A percentile compares a stretch with the other conserved stretches of the same genome.
Conservation (phyloP, 2,113 vertebrate species). For the Rhinolophus sinicus region DNA sequence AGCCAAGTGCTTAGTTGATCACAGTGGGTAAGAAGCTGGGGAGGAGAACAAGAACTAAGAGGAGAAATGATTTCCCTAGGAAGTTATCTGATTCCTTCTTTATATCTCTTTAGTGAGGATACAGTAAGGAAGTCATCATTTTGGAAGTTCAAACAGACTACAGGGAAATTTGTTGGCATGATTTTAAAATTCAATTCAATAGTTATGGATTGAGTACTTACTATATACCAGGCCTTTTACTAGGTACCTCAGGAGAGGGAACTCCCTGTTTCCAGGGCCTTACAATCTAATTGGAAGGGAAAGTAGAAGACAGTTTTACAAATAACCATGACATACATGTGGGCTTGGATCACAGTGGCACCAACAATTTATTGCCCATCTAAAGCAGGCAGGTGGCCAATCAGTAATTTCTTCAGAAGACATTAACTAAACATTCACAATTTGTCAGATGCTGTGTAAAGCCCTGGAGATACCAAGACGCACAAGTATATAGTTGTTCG, state of each 20-base stretch:
- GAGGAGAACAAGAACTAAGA: not conserved
- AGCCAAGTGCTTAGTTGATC: not conserved
- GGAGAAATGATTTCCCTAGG: constrained; percentile 27
- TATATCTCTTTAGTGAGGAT: not conserved
- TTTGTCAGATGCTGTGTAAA: not conserved
- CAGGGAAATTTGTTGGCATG: not conserved
- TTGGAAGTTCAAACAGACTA: constrained; percentile 39
- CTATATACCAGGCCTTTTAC: not conserved
- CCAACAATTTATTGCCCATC: not conserved
- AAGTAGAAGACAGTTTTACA: not conserved
- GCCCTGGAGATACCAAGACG: not conserved
- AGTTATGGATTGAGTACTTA: not conserved
- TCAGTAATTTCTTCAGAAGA: not conserved
- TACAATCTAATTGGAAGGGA: not conserved
- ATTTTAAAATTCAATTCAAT: constrained; percentile 31
- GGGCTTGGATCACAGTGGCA: not conserved
- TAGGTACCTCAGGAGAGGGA: not conserved
- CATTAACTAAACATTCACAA: not conserved
- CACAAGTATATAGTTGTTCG: not conserved
- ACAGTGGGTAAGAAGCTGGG: not conserved
- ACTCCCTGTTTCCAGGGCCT: not conserved
- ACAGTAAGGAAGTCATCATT: not conserved
- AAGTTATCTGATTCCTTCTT: constrained; percentile 27
- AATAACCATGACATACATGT: not conserved
- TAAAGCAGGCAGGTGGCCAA: not conserved